Evolutionary conservation across 2,888 invertebrate genomes (phyloP).

Genomic region (Apamea sordens): DNA sequence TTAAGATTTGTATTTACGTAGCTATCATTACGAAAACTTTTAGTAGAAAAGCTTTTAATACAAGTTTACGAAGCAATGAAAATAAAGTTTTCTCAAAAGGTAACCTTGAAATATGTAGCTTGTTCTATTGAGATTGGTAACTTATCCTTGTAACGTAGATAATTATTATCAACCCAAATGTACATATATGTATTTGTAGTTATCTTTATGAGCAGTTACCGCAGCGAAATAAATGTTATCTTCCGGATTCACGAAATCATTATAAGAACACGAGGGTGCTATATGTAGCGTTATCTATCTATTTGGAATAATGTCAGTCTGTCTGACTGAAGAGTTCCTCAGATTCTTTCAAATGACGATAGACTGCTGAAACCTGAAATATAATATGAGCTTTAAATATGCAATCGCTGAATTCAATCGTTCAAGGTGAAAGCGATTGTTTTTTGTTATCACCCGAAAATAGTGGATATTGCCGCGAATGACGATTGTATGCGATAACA

Average conservation of each 20-base stretch:
- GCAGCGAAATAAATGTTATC: slow-evolving; percentile 41
- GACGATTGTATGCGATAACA: slow-evolving; percentile 84
- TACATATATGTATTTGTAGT: not conserved
- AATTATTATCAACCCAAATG: slow-evolving; percentile 18
- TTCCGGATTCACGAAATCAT: slow-evolving; percentile 29
- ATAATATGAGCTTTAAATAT: slow-evolving; percentile 34
- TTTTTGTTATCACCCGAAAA: slow-evolving; percentile 80
- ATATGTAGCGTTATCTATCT: slow-evolving; percentile 30
- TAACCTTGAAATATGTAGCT: slow-evolving; percentile 28
- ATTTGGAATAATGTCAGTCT: not conserved
- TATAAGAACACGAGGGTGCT: slow-evolving; percentile 14
- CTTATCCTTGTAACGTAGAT: slow-evolving; percentile 20
- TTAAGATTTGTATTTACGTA: slow-evolving; percentile 26
- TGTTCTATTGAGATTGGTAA: slow-evolving; percentile 4
- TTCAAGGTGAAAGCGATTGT: slow-evolving; percentile 82
- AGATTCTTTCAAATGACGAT: slow-evolving; percentile 7
- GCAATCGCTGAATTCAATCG: slow-evolving; percentile 57
- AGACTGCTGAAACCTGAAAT: slow-evolving; percentile 25
- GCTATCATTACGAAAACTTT: slow-evolving; percentile 10
- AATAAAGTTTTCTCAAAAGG: not conserved
- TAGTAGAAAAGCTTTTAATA: slow-evolving; percentile 1
- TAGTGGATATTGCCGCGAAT: slow-evolving; percentile 77
- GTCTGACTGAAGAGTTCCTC: not conserved
- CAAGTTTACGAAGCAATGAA: slow-evolving; percentile 5
- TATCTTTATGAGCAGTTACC: slow-evolving; percentile 36